phyloP scores from a whole-genome alignment of 2,797 vertebrate genomes.

The Propithecus perrieri region DNA sequence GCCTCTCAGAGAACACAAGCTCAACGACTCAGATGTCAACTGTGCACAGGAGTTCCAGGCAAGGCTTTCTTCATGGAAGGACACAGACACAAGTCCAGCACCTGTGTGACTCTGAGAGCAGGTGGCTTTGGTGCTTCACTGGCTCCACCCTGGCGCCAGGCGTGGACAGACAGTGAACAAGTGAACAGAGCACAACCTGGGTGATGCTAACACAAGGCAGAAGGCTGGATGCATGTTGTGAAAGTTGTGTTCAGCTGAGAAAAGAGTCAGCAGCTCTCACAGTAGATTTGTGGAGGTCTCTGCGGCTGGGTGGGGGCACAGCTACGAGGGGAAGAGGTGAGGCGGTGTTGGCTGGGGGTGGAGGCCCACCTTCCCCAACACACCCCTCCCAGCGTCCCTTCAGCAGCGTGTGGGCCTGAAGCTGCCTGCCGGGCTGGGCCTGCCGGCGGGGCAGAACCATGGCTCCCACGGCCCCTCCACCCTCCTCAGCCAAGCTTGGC shows the following conservation, averaged over 20 bases:
- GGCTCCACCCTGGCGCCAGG: neutral
- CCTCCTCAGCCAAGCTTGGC: neutral
- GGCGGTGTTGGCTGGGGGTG: neutral
- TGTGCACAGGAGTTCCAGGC: neutral
- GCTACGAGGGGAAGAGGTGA: neutral
- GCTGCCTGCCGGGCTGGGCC: neutral
- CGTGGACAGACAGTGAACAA: neutral
- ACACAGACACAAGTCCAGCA: neutral
- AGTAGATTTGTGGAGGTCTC: conserved; percentile 31
- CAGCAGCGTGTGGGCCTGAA: conserved; percentile 39
- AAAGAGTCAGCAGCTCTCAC: neutral
- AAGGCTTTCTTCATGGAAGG: too few relatives aligned
- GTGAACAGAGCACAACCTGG: neutral
- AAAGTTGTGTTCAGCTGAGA: neutral
- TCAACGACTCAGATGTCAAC: neutral
- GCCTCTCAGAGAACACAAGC: neutral
- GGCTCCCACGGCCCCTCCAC: neutral
- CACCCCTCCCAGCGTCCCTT: neutral
- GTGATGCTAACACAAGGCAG: neutral
- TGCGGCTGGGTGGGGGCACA: conserved; percentile 24
- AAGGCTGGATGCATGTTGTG: too few relatives aligned
- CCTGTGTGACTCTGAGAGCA: neutral
- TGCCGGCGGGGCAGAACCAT: neutral
- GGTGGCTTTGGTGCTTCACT: neutral
- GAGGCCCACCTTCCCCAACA: neutral